Evolutionary conservation across 2,797 vertebrate genomes (phyloP).

Genomic region (Potorous gilbertii): DNA sequence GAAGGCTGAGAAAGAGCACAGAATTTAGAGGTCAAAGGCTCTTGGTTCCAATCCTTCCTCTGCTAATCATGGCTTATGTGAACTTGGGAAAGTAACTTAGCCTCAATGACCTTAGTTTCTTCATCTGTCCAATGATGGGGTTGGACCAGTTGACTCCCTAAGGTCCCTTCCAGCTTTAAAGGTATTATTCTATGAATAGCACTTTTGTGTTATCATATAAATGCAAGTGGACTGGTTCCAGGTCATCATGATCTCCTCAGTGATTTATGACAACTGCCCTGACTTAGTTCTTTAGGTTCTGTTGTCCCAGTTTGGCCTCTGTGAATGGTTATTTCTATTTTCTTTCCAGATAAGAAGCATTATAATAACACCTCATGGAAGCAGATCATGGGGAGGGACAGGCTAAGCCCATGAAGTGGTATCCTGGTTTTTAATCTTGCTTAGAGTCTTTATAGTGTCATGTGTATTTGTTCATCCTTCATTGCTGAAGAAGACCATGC

Average conservation of each 20-base stretch:
- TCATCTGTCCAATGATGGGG: background rate
- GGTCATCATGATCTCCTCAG: background rate
- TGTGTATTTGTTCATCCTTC: too few species aligned
- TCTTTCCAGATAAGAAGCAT: background rate
- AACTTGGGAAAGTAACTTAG: background rate
- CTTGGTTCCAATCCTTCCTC: background rate
- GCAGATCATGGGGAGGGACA: background rate
- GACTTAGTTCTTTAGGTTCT: background rate
- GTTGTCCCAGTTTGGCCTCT: background rate
- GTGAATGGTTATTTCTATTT: background rate
- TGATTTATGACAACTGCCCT: background rate
- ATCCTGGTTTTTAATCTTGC: background rate
- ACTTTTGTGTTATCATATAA: background rate
- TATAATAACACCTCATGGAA: background rate
- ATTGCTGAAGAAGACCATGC: too few species aligned
- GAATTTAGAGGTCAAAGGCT: background rate
- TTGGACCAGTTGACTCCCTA: background rate
- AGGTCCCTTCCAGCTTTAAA: background rate
- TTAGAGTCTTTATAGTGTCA: background rate
- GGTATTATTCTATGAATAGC: background rate
- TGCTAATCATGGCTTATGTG: background rate
- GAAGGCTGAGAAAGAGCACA: background rate
- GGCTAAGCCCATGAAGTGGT: background rate
- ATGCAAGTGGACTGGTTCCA: background rate
- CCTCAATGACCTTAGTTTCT: background rate